Percentiles rank a stretch among this genome's conserved stretches.
phyloP scores from a whole-genome alignment of 2,113 vertebrate genomes.

The Caranx ignobilis region DNA sequence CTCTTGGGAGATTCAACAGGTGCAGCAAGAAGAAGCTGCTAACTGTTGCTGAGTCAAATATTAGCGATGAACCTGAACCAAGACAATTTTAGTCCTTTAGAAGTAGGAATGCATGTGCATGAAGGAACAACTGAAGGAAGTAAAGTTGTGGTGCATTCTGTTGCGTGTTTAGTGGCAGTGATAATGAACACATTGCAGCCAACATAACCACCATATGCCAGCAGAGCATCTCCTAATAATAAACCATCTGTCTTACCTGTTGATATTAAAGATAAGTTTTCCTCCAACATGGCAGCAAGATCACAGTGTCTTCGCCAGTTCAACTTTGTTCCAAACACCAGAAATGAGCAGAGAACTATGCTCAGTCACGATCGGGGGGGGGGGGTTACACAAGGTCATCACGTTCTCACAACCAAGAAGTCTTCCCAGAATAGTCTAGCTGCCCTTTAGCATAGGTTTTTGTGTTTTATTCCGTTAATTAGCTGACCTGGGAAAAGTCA shows the following conservation, averaged over 20 bases:
- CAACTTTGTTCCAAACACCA: background rate
- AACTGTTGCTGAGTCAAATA: background rate
- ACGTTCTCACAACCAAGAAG: background rate
- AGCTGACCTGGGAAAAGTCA: background rate
- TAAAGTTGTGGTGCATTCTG: background rate
- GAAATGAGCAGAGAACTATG: background rate
- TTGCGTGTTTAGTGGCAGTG: background rate
- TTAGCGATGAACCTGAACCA: background rate
- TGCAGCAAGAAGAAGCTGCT: background rate
- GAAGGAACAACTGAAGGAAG: background rate
- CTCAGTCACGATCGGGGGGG: background rate
- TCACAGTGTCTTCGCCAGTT: background rate
- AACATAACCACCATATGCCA: background rate
- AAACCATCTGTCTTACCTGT: constrained; percentile 1
- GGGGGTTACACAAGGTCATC: background rate
- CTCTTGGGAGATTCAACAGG: background rate
- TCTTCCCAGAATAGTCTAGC: background rate
- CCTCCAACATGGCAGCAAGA: background rate
- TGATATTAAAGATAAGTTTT: background rate
- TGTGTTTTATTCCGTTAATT: background rate
- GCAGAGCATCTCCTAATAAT: background rate
- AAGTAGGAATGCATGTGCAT: background rate
- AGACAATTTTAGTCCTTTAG: background rate
- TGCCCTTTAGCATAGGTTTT: background rate
- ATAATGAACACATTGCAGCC: background rate